A percentile compares a stretch with the other conserved stretches of the same genome.
phyloP scores from a whole-genome alignment of 2,113 vertebrate species.

The Xenopus borealis region DNA sequence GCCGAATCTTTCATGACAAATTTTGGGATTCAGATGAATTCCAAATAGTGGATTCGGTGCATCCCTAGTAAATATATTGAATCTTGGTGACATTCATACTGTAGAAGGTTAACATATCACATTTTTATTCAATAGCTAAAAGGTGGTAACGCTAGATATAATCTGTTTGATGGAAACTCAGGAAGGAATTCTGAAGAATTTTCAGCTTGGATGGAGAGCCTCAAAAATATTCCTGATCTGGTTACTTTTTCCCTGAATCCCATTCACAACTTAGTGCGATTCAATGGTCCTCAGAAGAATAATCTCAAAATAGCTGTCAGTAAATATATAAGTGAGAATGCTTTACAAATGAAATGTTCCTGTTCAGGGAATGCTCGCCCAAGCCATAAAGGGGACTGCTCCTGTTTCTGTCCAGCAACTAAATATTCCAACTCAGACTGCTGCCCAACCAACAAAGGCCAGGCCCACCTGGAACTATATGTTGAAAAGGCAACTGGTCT shows the following conservation, averaged over 20 bases:
- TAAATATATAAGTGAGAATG: constrained; percentile 53
- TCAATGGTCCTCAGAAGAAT: constrained; percentile 25
- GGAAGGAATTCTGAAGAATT: constrained; percentile 53
- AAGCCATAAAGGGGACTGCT: constrained; percentile 58
- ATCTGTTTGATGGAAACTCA: neutral
- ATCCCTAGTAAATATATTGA: too few relatives aligned
- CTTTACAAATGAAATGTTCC: constrained; percentile 52
- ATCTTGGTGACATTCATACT: too few relatives aligned
- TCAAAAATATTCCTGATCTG: constrained; percentile 62
- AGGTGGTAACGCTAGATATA: constrained; percentile 48
- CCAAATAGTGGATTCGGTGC: too few relatives aligned
- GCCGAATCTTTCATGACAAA: too few relatives aligned
- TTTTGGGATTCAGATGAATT: too few relatives aligned
- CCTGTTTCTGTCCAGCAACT: constrained; percentile 67
- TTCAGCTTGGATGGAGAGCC: constrained; percentile 66
- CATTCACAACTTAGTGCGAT: constrained; percentile 65
- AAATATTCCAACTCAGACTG: constrained; percentile 59
- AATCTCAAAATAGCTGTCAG: constrained; percentile 65
- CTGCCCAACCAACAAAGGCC: constrained; percentile 67
- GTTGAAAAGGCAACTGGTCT: constrained; percentile 53
- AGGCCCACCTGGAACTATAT: constrained; percentile 64
- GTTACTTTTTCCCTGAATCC: constrained; percentile 70
- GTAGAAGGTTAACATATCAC: too few relatives aligned
- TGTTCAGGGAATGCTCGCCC: constrained; percentile 57
- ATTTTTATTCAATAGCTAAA: constrained; percentile 2